These are phyloP conservation scores for Nymphalis urticae DNA, from an alignment of 2,888 invertebrate genomes.

Conservation along the genomic window DNA sequence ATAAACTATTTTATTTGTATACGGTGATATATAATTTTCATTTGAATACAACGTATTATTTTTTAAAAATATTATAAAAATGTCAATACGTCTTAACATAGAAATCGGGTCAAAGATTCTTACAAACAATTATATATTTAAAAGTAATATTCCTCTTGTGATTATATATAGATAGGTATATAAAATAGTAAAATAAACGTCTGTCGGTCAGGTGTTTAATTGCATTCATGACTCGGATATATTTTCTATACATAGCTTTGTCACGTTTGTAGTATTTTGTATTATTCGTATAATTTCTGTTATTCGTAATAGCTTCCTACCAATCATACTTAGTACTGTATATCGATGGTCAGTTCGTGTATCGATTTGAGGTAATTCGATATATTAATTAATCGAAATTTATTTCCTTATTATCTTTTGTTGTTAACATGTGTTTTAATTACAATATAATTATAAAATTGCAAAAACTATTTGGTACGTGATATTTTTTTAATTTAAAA, in stretches of 20 bases:
- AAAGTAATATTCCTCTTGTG: background rate
- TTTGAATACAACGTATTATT: no score
- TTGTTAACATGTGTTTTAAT: background rate
- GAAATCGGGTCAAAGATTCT: conserved; percentile 5
- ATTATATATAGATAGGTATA: background rate
- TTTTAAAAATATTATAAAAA: background rate
- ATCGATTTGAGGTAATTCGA: conserved; percentile 13
- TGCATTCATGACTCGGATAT: conserved; percentile 44
- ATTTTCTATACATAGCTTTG: conserved; percentile 41
- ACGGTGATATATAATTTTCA: no score
- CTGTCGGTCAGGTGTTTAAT: conserved; percentile 43
- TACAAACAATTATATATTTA: background rate
- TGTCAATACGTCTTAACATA: background rate
- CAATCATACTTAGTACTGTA: conserved; percentile 32
- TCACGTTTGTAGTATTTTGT: conserved; percentile 45
- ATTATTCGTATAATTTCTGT: conserved; percentile 39
- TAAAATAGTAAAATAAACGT: conserved; percentile 8
- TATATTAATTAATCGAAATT: background rate
- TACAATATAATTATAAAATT: no score
- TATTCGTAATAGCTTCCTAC: conserved; percentile 41
- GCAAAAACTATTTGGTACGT: no score
- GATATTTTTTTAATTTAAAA: no score
- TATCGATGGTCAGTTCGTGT: conserved; percentile 15
- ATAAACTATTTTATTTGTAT: no score
- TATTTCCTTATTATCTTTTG: background rate